Evolutionary conservation across 1,140 invertebrate genomes (phyloP).

Genomic region (Brachionus rotundiformis): DNA sequence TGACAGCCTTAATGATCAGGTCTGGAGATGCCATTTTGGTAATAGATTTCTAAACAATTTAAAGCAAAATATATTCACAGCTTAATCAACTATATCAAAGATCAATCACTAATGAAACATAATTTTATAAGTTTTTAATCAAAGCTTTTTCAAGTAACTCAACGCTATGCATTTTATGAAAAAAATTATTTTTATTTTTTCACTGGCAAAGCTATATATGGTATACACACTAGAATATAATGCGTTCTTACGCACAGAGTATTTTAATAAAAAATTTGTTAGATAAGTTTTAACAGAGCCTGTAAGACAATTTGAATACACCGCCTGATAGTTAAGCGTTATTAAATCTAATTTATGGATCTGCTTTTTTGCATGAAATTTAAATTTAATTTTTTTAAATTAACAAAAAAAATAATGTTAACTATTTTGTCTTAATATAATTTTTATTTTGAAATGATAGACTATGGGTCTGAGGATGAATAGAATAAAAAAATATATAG

Average conservation of each 20-base stretch:
- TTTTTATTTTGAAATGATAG: no score
- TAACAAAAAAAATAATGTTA: no score
- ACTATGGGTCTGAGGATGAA: no score
- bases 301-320: not conserved
- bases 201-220: not conserved
- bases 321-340: not conserved
- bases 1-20: conserved; percentile 21
- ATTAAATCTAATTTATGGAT: not conserved
- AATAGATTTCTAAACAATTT: not conserved
- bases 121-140: not conserved
- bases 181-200: conserved; percentile 21
- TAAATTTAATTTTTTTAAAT: no score
- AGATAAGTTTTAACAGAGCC: not conserved
- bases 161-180: conserved; percentile 41
- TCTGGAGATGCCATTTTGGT: conserved; percentile 45
- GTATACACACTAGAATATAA: not conserved
- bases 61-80: not conserved
- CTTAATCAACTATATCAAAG: not conserved
- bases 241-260: not conserved
- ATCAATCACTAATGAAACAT: not conserved
- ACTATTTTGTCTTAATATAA: no score
- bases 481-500: no score
- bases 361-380: not conserved
- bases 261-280: not conserved
- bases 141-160: conserved; percentile 22